Conservation (phyloP, 2,797 vertebrate genomes). For the Hippoglossus hippoglossus region DNA sequence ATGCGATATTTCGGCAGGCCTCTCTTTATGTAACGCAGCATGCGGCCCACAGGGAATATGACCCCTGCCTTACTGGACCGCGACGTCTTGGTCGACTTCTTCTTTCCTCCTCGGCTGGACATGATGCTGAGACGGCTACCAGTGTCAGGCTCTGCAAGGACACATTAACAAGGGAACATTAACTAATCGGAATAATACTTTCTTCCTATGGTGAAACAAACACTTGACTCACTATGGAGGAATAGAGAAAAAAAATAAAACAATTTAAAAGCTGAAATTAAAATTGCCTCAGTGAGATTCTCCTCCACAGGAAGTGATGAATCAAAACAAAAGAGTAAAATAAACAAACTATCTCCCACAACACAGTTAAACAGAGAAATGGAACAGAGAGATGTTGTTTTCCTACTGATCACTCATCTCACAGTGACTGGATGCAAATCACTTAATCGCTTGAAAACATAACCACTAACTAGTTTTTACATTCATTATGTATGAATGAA, state of each 20-base stretch:
- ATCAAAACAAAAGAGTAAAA: not conserved
- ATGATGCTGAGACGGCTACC: constrained; percentile 77
- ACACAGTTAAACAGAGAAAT: not conserved
- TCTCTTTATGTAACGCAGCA: constrained; percentile 97
- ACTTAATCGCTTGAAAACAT: too few species aligned
- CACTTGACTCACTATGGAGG: not conserved
- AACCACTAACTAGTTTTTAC: too few species aligned
- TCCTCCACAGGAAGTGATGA: not conserved
- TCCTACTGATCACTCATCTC: too few species aligned
- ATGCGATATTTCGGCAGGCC: constrained; percentile 96
- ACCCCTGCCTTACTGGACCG: constrained; percentile 96
- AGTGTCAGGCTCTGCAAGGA: constrained; percentile 49
- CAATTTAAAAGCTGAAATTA: not conserved
- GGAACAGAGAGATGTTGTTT: too few species aligned
- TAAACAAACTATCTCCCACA: not conserved
- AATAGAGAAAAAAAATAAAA: not conserved
- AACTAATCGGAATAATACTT: not conserved
- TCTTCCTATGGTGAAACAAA: not conserved
- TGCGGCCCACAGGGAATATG: constrained; percentile 98
- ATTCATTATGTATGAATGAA: too few species aligned
- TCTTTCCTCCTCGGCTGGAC: constrained; percentile 98
- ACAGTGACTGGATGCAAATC: too few species aligned
- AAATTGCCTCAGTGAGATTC: not conserved
- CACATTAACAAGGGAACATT: not conserved
- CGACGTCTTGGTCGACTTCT: constrained; percentile 97